Conservation (phyloP, 1,140 invertebrate species). For the Drosophila pachea region DNA sequence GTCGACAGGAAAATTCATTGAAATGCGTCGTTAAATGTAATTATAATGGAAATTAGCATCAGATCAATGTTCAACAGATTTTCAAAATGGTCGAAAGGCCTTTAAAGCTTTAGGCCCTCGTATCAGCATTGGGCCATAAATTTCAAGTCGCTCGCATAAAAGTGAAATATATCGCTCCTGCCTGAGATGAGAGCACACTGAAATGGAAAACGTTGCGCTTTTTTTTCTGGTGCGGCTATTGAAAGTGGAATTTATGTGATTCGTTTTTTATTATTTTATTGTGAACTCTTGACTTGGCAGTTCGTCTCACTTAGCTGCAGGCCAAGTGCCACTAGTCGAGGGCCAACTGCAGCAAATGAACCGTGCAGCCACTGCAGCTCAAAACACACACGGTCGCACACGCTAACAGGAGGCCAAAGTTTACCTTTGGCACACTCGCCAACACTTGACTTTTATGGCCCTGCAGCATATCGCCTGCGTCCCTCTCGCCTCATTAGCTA, state of each 20-base stretch:
- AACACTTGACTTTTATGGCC: constrained; percentile 62
- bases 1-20: not conserved
- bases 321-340: constrained; percentile 16
- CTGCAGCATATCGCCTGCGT: constrained; percentile 34
- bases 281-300: constrained; percentile 34
- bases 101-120: constrained; percentile 6
- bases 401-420: constrained; percentile 4
- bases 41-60: not conserved
- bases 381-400: constrained; percentile 10
- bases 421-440: constrained; percentile 17
- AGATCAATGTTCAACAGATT: no score
- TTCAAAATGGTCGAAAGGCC: not conserved
- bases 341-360: constrained; percentile 56
- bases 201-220: constrained; percentile 49
- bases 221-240: constrained; percentile 6
- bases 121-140: constrained; percentile 26
- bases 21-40: not conserved
- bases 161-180: not conserved
- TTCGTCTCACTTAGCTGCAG: constrained; percentile 15
- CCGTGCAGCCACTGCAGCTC: constrained; percentile 35
- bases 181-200: constrained; percentile 40
- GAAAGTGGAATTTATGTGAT: constrained; percentile 57
- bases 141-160: constrained; percentile 13
- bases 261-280: constrained; percentile 67
- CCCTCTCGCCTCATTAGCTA: constrained; percentile 64